A percentile compares a stretch with the other conserved stretches of the same genome.
Evolutionary conservation across 2,888 invertebrate species (phyloP).

Genomic region (Oligia strigilis): DNA sequence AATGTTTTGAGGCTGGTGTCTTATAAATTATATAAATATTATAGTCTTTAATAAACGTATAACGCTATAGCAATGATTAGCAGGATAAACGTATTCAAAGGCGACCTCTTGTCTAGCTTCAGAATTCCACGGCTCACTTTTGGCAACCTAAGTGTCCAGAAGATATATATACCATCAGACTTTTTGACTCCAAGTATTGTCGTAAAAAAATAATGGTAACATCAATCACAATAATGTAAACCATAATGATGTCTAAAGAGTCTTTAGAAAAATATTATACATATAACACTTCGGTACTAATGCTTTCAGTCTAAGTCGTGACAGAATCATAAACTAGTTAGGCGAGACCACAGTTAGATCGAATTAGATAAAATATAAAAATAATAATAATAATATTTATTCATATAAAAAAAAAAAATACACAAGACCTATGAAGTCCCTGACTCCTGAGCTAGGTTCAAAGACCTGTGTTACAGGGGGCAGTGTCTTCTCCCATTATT

Average conservation of each 20-base stretch:
- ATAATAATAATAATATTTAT: too few species aligned
- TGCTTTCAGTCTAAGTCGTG: slow-evolving; percentile 18
- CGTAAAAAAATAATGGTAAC: neutral
- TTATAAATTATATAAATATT: too few species aligned
- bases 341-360: slow-evolving; percentile 40
- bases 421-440: too few species aligned
- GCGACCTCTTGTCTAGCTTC: neutral
- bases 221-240: neutral
- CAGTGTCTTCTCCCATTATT: too few species aligned
- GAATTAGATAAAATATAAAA: too few species aligned
- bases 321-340: slow-evolving; percentile 41
- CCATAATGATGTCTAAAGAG: neutral
- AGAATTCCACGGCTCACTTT: neutral
- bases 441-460: too few species aligned
- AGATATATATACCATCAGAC: neutral
- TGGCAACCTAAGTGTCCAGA: neutral
- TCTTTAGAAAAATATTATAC: neutral
- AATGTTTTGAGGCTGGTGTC: too few species aligned
- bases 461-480: too few species aligned
- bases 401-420: too few species aligned
- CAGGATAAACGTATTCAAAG: neutral
- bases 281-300: slow-evolving; percentile 7
- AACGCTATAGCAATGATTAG: neutral
- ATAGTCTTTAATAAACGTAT: too few species aligned
- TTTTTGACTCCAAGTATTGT: neutral